Base-by-base conservation (phyloP, 1,140 invertebrate species). In the Drosophila bocqueti region DNA sequence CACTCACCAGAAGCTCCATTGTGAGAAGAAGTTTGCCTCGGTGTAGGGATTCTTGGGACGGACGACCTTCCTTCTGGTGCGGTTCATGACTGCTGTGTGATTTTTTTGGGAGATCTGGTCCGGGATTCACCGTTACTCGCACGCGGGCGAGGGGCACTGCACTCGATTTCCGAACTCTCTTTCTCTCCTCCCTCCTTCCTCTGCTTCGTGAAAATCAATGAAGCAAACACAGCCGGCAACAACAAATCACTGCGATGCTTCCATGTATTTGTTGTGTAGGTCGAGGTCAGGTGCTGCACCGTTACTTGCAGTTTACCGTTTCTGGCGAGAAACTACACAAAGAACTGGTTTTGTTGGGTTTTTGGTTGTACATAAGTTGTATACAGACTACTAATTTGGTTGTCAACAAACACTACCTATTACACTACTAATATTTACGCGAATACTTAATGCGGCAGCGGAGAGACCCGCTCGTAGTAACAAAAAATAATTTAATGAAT, bases 1-100 rank as follows among this genome's bases (percentile, higher is more conserved):
- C 13, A 67, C 91, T 91, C 68, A 92, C 91, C 91, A 92, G 68
- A 92, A 92, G 60, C 74, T 92, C 86, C 89, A 92, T 57, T 79
- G 76, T 75, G 91, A 92, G 31, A 92, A 80, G 29, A 61, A 45
- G 80, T 86, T 92, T n/a, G 92, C 91, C 62, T 57, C 81, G 63
- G 77, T 64, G 60, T 79, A 92, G 34, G 91, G 89, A 83, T 92
- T 92, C 74, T 89, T 89, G 76, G 89, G 91, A 38, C 86, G 86
- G 47, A 84, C 78, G 24, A 89, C 54, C 54, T 92, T 92, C 63
- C 78, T 91, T 74, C 90, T 79, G 57, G 89, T 92, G 50, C 91
- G 90, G 79, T 92, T 92, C 91, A 92, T 92, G 64, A 55, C 18
- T 21, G 29, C 79, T 57, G 36, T 52, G 42, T 47, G 45, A 11